A percentile compares a stretch with the other conserved stretches of the same genome.
phyloP scores from a whole-genome alignment of 2,113 vertebrate species.

The Psammodynastes pulverulentus region DNA sequence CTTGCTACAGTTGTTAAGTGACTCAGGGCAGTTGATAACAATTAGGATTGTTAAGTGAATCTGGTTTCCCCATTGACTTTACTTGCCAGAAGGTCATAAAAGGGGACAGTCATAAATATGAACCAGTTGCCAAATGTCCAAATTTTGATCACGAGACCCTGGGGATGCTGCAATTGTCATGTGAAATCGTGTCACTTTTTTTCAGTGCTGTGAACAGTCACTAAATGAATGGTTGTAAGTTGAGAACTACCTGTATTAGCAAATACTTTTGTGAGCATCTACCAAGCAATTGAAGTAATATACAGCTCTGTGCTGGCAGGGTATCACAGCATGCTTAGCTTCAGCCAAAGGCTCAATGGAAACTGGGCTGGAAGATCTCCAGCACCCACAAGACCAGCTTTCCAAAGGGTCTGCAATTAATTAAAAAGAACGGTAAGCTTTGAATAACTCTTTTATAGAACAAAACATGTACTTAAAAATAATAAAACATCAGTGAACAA shows the following conservation, averaged over 20 bases:
- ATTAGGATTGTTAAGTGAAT: no score
- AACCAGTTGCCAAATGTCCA: no score
- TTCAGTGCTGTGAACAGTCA: neutral
- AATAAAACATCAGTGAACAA: constrained; percentile 57
- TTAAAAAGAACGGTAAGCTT: constrained; percentile 61
- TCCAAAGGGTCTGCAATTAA: constrained; percentile 66
- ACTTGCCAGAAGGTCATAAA: no score
- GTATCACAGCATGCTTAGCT: constrained; percentile 4
- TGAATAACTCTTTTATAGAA: constrained; percentile 75
- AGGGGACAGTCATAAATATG: no score
- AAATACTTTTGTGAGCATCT: neutral
- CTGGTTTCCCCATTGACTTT: no score
- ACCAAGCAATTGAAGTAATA: neutral
- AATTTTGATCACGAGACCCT: no score
- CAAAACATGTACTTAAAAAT: constrained; percentile 51
- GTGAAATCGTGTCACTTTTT: neutral
- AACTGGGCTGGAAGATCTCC: constrained; percentile 61
- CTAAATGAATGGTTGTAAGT: neutral
- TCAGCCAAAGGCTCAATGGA: constrained; percentile 38
- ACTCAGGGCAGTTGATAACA: no score
- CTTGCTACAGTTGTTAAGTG: no score
- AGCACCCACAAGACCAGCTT: constrained; percentile 46
- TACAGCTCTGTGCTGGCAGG: neutral
- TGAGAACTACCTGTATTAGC: neutral
- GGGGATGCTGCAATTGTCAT: no score